Conservation (phyloP, 2,797 vertebrate species). For the Onychomys torridus region DNA sequence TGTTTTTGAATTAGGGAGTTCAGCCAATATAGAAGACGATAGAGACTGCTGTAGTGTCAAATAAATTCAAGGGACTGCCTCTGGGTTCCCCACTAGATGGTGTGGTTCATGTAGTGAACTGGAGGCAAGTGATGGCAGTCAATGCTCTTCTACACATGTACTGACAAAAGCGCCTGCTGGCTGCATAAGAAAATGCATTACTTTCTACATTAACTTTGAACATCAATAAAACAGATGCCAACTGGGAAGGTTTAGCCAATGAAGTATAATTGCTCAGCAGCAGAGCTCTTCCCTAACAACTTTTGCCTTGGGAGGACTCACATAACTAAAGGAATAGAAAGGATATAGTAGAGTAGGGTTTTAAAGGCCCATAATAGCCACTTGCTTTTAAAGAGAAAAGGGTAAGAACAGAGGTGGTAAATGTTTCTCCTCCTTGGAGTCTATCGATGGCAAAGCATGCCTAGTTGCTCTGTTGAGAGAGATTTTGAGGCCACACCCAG, state of each 20-base stretch:
- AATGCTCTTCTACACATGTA: neutral
- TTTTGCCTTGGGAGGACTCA: neutral
- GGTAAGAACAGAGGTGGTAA: neutral
- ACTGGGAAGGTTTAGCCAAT: neutral
- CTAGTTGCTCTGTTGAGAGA: neutral
- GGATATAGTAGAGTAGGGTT: neutral
- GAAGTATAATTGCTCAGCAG: neutral
- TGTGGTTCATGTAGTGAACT: conserved; percentile 17
- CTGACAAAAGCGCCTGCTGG: neutral
- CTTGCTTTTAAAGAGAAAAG: neutral
- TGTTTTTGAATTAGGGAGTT: neutral
- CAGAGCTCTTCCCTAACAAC: neutral
- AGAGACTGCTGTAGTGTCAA: neutral
- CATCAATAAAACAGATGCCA: neutral
- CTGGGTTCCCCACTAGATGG: neutral
- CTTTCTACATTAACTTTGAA: neutral
- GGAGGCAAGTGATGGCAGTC: neutral
- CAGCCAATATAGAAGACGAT: neutral
- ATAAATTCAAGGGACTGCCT: neutral
- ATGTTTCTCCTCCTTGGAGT: neutral
- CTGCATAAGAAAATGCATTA: neutral
- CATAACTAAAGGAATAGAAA: neutral
- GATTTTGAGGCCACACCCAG: neutral
- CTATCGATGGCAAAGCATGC: neutral
- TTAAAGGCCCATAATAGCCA: neutral